These are phyloP conservation scores for Campylorhamphus procurvoides DNA, from an alignment of 2,113 vertebrate species.

Conservation along the genomic window DNA sequence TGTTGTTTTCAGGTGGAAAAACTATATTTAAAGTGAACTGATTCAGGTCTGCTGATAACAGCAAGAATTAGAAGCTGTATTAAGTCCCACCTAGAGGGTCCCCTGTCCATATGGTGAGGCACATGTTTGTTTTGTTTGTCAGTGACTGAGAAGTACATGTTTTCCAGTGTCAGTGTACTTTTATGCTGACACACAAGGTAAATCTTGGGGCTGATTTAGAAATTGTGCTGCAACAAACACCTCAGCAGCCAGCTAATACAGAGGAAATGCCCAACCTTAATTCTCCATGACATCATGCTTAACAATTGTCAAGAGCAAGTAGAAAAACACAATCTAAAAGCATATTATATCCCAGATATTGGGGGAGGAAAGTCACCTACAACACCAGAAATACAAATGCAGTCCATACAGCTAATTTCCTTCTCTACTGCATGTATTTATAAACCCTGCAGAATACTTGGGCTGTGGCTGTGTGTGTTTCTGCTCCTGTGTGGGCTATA, in stretches of 20 bases:
- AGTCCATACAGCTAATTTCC: neutral
- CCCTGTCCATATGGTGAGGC: accelerated
- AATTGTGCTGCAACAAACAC: neutral
- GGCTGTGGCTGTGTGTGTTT: neutral
- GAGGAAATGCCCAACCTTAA: neutral
- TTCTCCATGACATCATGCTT: neutral
- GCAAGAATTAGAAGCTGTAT: neutral
- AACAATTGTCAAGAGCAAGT: neutral
- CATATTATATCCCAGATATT: neutral
- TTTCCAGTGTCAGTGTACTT: neutral
- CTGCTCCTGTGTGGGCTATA: neutral
- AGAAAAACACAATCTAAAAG: neutral
- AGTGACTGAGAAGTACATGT: neutral
- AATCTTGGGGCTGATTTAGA: neutral
- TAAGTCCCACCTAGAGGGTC: neutral
- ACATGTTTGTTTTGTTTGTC: too few relatives aligned
- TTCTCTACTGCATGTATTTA: neutral
- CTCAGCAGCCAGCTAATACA: neutral
- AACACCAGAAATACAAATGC: neutral
- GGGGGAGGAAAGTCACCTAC: neutral
- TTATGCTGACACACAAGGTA: neutral
- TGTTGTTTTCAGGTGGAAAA: neutral
- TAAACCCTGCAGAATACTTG: neutral
- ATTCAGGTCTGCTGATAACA: neutral
- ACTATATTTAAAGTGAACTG: neutral